Evolutionary conservation across 2,797 vertebrate genomes (phyloP).

Genomic region (Rhyacichthys aspro): DNA sequence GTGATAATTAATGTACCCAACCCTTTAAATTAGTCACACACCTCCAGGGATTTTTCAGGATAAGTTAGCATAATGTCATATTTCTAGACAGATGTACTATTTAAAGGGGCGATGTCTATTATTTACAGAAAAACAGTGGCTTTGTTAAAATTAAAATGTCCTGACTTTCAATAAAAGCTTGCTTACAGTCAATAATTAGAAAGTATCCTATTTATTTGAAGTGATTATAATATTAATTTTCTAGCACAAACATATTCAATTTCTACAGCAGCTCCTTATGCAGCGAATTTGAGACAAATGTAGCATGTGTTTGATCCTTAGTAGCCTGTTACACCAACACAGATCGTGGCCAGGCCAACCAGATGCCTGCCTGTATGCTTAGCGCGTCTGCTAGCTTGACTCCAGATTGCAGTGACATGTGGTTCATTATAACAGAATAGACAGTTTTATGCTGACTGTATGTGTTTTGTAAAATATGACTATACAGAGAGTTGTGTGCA

Average conservation of each 20-base stretch:
- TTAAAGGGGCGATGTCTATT: no score
- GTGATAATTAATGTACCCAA: constrained; percentile 2
- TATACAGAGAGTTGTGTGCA: not conserved
- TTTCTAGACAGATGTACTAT: no score
- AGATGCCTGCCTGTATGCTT: constrained; percentile 33
- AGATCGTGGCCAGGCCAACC: constrained; percentile 3
- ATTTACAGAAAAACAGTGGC: no score
- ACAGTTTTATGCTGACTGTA: constrained; percentile 12
- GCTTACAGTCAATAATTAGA: no score
- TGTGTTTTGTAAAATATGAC: constrained; percentile 3
- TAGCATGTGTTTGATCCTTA: not conserved
- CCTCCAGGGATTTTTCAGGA: not conserved
- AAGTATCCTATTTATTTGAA: no score
- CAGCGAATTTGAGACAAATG: not conserved
- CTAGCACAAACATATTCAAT: no score
- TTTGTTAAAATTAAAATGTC: no score
- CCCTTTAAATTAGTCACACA: not conserved
- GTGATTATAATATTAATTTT: no score
- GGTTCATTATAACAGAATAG: constrained; percentile 28
- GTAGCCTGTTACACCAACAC: constrained; percentile 37
- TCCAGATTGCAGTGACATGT: constrained; percentile 53
- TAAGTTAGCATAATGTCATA: not conserved
- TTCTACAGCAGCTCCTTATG: no score
- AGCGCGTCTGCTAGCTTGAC: constrained; percentile 35
- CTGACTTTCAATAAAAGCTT: no score